Conservation (phyloP, 2,888 invertebrate genomes). For the Euzetes globulus region DNA sequence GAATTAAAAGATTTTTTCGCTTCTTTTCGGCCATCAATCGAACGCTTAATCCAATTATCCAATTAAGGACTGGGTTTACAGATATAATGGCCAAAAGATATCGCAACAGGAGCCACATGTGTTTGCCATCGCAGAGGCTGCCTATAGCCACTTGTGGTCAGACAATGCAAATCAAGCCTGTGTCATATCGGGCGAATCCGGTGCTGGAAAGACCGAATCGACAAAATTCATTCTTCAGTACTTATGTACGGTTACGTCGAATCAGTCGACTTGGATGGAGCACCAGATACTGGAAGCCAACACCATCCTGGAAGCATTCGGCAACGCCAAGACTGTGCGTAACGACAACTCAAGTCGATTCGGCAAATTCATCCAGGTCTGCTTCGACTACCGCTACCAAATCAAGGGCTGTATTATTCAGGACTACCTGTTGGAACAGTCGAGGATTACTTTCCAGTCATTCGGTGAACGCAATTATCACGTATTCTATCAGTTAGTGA, state of each 20-base stretch:
- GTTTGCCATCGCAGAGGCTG: slow-evolving; percentile 81
- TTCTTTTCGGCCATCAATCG: not conserved
- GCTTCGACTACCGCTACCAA: slow-evolving; percentile 77
- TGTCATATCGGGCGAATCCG: slow-evolving; percentile 85
- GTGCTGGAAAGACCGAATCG: slow-evolving; percentile 78
- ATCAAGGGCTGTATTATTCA: slow-evolving; percentile 85
- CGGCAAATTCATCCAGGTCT: slow-evolving; percentile 92
- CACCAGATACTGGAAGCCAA: slow-evolving; percentile 90
- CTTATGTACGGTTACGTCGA: slow-evolving; percentile 71
- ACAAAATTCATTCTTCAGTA: slow-evolving; percentile 86
- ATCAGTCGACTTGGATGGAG: slow-evolving; percentile 83
- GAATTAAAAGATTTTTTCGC: not conserved
- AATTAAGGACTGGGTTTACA: slow-evolving; percentile 66
- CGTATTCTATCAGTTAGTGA: slow-evolving; percentile 82
- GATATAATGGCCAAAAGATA: slow-evolving; percentile 69
- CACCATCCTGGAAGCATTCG: slow-evolving; percentile 84
- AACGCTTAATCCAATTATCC: slow-evolving; percentile 5
- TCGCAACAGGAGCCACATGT: slow-evolving; percentile 76
- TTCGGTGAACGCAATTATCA: slow-evolving; percentile 81
- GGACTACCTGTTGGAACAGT: slow-evolving; percentile 81
- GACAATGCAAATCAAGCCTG: slow-evolving; percentile 61
- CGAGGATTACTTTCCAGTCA: slow-evolving; percentile 80
- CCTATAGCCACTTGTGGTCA: slow-evolving; percentile 64
- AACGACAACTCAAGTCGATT: slow-evolving; percentile 89
- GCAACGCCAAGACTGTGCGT: slow-evolving; percentile 87